These are phyloP conservation scores for Bothrops jararaca DNA, from an alignment of 2,113 vertebrate species.

Conservation along the genomic window DNA sequence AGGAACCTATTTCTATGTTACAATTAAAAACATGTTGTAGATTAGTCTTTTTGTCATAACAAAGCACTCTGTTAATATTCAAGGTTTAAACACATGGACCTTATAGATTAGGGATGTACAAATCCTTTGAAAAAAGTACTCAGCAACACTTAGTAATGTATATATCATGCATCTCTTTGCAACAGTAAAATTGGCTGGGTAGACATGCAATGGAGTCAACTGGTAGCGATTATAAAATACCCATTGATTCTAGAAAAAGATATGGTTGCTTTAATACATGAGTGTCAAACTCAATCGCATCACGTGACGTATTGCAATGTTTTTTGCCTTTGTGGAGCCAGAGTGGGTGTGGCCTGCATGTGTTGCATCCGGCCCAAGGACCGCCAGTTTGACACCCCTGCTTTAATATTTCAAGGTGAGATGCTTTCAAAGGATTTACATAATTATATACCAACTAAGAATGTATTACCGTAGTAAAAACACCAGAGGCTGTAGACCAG, in stretches of 20 bases:
- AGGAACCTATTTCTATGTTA: neutral
- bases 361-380: too few relatives aligned
- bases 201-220: neutral
- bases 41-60: neutral
- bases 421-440: neutral
- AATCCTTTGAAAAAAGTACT: neutral
- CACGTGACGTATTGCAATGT: too few relatives aligned
- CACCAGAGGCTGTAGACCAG: constrained; percentile 96
- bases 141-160: neutral
- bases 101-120: neutral
- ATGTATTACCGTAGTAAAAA: constrained; percentile 91
- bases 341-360: too few relatives aligned
- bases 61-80: neutral
- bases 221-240: neutral
- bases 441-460: constrained; percentile 21
- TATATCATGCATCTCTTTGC: neutral
- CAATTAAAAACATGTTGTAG: neutral
- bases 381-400: neutral
- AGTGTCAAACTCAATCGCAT: too few relatives aligned
- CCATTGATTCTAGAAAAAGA: neutral
- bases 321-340: too few relatives aligned
- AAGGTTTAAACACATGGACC: neutral
- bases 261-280: neutral
- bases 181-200: neutral
- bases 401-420: neutral